These are phyloP conservation scores for Capreolus pygargus DNA, from an alignment of 2,113 vertebrate species.

Conservation along the genomic window DNA sequence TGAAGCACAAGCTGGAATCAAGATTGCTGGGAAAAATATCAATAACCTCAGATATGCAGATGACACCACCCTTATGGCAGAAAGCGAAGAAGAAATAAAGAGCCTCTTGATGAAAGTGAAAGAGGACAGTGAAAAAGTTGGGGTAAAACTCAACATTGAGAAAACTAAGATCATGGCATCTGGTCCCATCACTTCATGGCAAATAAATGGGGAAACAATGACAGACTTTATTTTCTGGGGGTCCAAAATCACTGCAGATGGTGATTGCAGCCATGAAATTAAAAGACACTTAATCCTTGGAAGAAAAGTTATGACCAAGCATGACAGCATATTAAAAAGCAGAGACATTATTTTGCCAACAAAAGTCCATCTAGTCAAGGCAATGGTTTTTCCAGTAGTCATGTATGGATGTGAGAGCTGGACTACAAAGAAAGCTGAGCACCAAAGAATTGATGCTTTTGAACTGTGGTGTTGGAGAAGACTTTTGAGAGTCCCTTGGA, in stretches of 20 bases:
- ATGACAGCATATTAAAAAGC: neutral
- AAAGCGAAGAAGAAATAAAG: neutral
- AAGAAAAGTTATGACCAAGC: neutral
- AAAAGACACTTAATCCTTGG: neutral
- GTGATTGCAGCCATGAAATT: neutral
- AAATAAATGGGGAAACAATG: neutral
- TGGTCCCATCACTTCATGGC: neutral
- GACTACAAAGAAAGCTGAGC: neutral
- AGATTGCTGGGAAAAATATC: too few species aligned
- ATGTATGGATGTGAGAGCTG: neutral
- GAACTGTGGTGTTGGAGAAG: neutral
- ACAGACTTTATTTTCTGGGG: neutral
- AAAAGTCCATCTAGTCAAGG: neutral
- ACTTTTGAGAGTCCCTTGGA: neutral
- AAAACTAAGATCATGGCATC: neutral
- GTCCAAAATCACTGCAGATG: neutral
- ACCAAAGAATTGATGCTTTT: neutral
- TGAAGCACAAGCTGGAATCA: too few species aligned
- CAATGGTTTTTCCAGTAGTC: neutral
- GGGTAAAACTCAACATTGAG: neutral
- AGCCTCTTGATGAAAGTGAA: neutral
- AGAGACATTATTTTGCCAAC: neutral
- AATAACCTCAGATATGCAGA: neutral
- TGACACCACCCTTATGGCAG: neutral
- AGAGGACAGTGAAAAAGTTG: neutral